Percentiles rank a stretch among this genome's conserved stretches.
phyloP scores from a whole-genome alignment of 2,113 vertebrate genomes.

The Gymnocephalus cernua region DNA sequence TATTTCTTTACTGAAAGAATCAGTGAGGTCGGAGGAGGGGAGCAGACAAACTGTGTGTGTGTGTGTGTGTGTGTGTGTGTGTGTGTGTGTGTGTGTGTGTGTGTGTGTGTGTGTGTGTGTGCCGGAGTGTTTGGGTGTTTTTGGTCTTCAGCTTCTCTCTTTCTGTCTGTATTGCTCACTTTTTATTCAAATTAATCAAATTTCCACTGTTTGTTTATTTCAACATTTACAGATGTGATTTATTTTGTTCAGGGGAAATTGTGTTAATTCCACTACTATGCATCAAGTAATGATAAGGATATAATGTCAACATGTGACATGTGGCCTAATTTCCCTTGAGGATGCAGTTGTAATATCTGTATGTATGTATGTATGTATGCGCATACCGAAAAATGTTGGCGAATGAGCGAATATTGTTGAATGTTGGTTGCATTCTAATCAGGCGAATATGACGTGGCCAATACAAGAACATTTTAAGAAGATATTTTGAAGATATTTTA shows the following conservation, averaged over 20 bases:
- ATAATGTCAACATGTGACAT: slow-evolving; percentile 73
- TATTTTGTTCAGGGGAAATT: slow-evolving; percentile 43
- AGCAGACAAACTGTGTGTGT: slow-evolving; percentile 56
- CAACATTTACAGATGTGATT: slow-evolving; percentile 37
- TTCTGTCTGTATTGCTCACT: neutral
- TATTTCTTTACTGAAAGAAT: slow-evolving; percentile 64
- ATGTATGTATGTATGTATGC: slow-evolving; percentile 38
- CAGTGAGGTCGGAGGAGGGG: slow-evolving; percentile 51
- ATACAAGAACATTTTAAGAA: slow-evolving; percentile 23
- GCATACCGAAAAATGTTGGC: slow-evolving; percentile 18
- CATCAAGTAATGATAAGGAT: slow-evolving; percentile 63
- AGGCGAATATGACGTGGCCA: slow-evolving; percentile 14
- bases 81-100: slow-evolving; percentile 21
- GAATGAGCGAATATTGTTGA: slow-evolving; percentile 28
- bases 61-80: slow-evolving; percentile 40
- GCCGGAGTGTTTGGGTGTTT: slow-evolving; percentile 43
- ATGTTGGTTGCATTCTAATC: slow-evolving; percentile 49
- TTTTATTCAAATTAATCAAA: slow-evolving; percentile 42
- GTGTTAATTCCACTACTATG: slow-evolving; percentile 66
- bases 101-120: too few relatives aligned
- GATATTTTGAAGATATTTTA: slow-evolving; percentile 34
- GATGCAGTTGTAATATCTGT: slow-evolving; percentile 27
- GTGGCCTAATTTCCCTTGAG: slow-evolving; percentile 58
- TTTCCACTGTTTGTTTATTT: slow-evolving; percentile 56
- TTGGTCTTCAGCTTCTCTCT: slow-evolving; percentile 11